phyloP scores from a whole-genome alignment of 2,113 vertebrate genomes.

The Columba livia region DNA sequence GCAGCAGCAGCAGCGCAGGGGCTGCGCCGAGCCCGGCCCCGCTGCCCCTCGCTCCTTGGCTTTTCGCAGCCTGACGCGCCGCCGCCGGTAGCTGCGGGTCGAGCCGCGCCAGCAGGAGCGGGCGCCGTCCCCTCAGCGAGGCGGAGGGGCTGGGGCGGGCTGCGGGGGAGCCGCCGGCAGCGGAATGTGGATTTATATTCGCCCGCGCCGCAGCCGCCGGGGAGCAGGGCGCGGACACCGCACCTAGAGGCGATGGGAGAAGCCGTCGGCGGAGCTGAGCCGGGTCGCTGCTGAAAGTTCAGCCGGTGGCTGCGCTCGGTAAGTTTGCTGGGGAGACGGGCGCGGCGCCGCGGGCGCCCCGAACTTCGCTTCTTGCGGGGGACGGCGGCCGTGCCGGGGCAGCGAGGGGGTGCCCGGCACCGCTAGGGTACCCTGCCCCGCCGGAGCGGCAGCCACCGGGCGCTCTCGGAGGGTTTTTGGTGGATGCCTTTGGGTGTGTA shows the following conservation, averaged over 20 bases:
- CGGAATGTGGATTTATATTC: slow-evolving; percentile 51
- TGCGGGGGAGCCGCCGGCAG: not conserved
- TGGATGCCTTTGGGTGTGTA: not conserved
- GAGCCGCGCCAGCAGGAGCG: not conserved
- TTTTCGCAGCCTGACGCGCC: not conserved
- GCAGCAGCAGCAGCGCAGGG: not conserved
- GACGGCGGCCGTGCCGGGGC: not conserved
- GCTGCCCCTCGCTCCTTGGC: not conserved
- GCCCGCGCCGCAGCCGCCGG: slow-evolving; percentile 1
- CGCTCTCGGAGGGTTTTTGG: not conserved
- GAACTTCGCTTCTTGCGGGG: not conserved
- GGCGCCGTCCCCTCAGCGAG: not conserved
- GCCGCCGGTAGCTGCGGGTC: not conserved
- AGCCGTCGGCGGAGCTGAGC: slow-evolving; percentile 2
- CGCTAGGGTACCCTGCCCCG: not conserved
- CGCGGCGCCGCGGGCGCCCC: not conserved
- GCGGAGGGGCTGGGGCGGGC: not conserved
- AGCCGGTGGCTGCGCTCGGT: slow-evolving; percentile 2
- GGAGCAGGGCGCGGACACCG: not conserved
- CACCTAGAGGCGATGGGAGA: not conserved
- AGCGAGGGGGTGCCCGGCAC: no score
- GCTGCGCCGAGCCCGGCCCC: not conserved
- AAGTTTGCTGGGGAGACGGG: not conserved
- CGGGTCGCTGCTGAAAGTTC: slow-evolving; percentile 29
- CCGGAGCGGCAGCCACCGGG: not conserved